Conservation (phyloP, 1,140 invertebrate genomes). For the Pseudomyrmex concolor region DNA sequence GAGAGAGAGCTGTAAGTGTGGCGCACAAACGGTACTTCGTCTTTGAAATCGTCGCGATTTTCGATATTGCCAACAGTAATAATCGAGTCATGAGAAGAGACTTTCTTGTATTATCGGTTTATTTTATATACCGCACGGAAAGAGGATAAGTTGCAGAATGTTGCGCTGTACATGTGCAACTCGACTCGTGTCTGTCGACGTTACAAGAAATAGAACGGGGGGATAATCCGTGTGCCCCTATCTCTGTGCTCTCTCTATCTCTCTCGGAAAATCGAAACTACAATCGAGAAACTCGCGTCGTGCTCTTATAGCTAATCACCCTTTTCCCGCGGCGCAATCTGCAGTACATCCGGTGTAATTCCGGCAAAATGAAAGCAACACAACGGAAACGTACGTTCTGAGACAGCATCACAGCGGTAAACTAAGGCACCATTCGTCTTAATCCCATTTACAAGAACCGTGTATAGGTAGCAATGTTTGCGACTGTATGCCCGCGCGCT, state of each 20-base stretch:
- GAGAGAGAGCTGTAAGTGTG: not conserved
- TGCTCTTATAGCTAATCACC: conserved; percentile 42
- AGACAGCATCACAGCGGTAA: conserved; percentile 5
- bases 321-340: conserved; percentile 22
- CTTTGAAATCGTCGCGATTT: conserved; percentile 7
- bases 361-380: conserved; percentile 38
- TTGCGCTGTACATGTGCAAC: not conserved
- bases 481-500: not conserved
- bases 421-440: conserved; percentile 47
- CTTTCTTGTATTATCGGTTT: conserved; percentile 24
- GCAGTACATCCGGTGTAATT: conserved; percentile 37
- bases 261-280: conserved; percentile 13
- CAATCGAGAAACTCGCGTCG: conserved; percentile 8
- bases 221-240: conserved; percentile 24
- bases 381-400: not conserved
- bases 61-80: conserved; percentile 25
- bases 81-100: conserved; percentile 15
- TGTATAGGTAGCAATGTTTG: not conserved
- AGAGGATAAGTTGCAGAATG: conserved; percentile 38
- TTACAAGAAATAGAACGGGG: not conserved
- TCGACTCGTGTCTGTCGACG: not conserved
- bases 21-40: conserved; percentile 27
- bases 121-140: conserved; percentile 10
- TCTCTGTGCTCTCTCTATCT: not conserved
- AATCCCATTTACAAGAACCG: conserved; percentile 42